A percentile compares a stretch with the other conserved stretches of the same genome.
Conservation (phyloP, 2,888 invertebrate species). For the Thymelicus lineola region DNA sequence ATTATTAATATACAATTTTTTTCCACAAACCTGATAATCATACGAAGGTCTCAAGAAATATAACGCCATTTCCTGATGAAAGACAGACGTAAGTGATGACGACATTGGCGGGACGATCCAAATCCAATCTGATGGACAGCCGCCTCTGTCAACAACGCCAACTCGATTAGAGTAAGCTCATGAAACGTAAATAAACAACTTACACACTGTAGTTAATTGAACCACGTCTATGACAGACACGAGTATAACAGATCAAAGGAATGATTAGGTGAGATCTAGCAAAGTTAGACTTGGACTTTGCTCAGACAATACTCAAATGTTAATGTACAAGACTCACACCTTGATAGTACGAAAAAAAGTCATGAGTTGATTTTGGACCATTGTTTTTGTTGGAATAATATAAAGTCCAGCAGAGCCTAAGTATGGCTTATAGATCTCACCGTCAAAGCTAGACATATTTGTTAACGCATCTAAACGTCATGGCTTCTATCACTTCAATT, state of each 20-base stretch:
- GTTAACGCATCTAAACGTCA: too few relatives aligned
- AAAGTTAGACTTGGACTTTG: too few relatives aligned
- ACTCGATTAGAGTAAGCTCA: constrained; percentile 18
- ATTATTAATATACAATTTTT: not conserved
- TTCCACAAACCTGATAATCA: constrained; percentile 91
- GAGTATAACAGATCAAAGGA: not conserved
- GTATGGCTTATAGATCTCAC: too few relatives aligned
- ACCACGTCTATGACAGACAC: not conserved
- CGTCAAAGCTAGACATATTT: too few relatives aligned
- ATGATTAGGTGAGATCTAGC: too few relatives aligned
- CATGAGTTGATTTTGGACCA: too few relatives aligned
- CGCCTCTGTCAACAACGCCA: constrained; percentile 77
- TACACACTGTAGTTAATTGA: constrained; percentile 3
- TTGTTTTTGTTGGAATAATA: too few relatives aligned
- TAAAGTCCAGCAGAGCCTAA: too few relatives aligned
- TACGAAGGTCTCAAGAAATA: constrained; percentile 95
- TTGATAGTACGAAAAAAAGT: too few relatives aligned
- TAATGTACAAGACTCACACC: too few relatives aligned
- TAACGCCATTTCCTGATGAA: constrained; percentile 94
- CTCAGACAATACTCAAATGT: too few relatives aligned
- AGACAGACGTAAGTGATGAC: constrained; percentile 90
- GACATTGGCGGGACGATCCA: constrained; percentile 92
- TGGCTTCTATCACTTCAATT: too few relatives aligned
- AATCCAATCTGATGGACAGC: constrained; percentile 94
- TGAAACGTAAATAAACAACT: constrained; percentile 8